Base-by-base conservation (phyloP, 2,113 vertebrate species). In the Thalassoma bifasciatum region DNA sequence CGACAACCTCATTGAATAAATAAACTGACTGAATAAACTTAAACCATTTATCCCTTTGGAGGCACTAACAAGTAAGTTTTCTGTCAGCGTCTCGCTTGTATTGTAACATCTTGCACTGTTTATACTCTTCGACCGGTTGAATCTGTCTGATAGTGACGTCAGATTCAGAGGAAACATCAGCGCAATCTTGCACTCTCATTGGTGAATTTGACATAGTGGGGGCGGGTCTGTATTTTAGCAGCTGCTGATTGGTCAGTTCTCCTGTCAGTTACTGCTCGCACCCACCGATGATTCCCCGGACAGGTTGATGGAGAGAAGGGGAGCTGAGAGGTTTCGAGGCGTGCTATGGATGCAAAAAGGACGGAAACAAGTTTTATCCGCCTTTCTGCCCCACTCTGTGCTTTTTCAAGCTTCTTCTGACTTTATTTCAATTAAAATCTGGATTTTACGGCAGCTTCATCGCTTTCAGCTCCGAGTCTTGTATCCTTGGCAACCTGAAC, bases 401-500 rank as follows among this genome's bases (percentile, higher is more conserved):
- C 7, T 46, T 17, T 17, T 42, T 4, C 9, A 3, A 1, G 5
- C 1, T 52, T 16, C 10, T 44, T 40, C 1, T 4, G 4, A 24
- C 36, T 3, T 8, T 1, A 50, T 37, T 49, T 10, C 8, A 46
- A 40, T 2, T 6, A 0, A 7, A 49, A 60, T 71, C 26, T 24
- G 0, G 1, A 14, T 58, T 89, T 83, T 5, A 60, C 82, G 64
- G 24, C 69, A 21, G 26, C 61, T 66, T 56, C 21, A 1, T 3
- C 42, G 40, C 53, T 86, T 92, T 88, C 82, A 86, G 84, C 68
- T 53, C 22, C 22, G 74, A 72, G 49, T 72, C n/a, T 17, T 40
- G 89, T 91, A 72, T 91, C 90, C 86, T 26, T 84, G 90, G 81
- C 73, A 86, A 92, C 91, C 69, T 50, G 52, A 75, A 60, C 82